Evolutionary conservation across 2,113 vertebrate species (phyloP).

Genomic region (Solea senegalensis): DNA sequence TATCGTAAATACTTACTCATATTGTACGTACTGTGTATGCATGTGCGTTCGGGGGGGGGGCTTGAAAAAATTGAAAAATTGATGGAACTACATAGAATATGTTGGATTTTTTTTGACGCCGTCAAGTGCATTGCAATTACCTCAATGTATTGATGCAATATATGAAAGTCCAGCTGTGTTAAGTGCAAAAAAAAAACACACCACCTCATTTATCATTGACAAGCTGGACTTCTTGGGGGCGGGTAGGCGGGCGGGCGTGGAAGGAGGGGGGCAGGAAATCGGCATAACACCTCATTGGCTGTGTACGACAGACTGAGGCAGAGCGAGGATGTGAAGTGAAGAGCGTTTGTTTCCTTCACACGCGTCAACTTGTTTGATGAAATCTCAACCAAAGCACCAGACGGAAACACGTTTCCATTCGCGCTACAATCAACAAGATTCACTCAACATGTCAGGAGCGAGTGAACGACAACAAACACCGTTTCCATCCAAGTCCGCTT

Average conservation of each 20-base stretch:
- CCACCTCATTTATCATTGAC: slow-evolving; percentile 32
- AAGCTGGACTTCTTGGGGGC: slow-evolving; percentile 19
- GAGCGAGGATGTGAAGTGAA: slow-evolving; percentile 19
- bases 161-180: slow-evolving; percentile 50
- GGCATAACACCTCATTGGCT: slow-evolving; percentile 27
- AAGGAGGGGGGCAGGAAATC: slow-evolving; percentile 20
- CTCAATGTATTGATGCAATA: slow-evolving; percentile 61
- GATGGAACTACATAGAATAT: slow-evolving; percentile 40
- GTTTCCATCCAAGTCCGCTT: slow-evolving; percentile 21
- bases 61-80: slow-evolving; percentile 46
- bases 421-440: slow-evolving; percentile 22
- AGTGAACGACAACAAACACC: slow-evolving; percentile 36
- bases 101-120: slow-evolving; percentile 41
- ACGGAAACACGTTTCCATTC: slow-evolving; percentile 6
- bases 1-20: slow-evolving; percentile 58
- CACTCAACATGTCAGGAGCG: slow-evolving; percentile 29
- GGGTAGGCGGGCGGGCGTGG: slow-evolving; percentile 3
- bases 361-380: slow-evolving; percentile 15
- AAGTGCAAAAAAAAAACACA: slow-evolving; percentile 64
- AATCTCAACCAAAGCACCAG: slow-evolving; percentile 11
- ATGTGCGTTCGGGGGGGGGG: slow-evolving; percentile 57
- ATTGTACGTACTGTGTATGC: slow-evolving; percentile 47
- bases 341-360: slow-evolving; percentile 29
- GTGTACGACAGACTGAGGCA: slow-evolving; percentile 8
- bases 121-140: slow-evolving; percentile 66